Percentiles rank a stretch among this genome's conserved stretches.
phyloP scores from a whole-genome alignment of 2,113 vertebrate genomes.

The Falcunculus frontatus region DNA sequence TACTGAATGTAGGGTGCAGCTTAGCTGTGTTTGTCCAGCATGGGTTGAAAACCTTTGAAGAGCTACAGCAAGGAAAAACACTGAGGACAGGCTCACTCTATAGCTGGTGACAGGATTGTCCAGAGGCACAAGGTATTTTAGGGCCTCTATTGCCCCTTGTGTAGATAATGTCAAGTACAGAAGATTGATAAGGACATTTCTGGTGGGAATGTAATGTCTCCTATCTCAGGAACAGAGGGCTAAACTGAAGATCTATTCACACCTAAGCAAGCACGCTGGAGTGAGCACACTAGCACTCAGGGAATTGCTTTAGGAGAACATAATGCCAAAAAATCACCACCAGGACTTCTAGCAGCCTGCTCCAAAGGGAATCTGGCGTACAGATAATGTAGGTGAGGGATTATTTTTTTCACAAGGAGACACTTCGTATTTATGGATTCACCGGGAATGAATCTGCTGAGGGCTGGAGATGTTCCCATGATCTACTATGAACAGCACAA shows the following conservation, averaged over 20 bases:
- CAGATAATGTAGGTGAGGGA: neutral
- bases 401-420: neutral
- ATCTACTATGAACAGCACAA: neutral
- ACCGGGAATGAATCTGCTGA: neutral
- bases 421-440: neutral
- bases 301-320: neutral
- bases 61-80: neutral
- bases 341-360: neutral
- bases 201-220: neutral
- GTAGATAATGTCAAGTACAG: conserved; percentile 1
- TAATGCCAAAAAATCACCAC: neutral
- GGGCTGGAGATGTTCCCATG: neutral
- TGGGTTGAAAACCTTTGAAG: neutral
- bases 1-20: neutral
- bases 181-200: neutral
- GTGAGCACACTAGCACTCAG: accelerated
- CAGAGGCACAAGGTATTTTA: conserved; percentile 8
- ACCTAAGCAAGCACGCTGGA: neutral
- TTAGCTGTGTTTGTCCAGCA: neutral
- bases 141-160: neutral
- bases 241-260: neutral
- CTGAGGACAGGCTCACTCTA: neutral
- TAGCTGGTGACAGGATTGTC: neutral
- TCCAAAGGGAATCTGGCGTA: neutral
- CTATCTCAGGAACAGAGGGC: neutral